These are phyloP conservation scores for Pterocles orientalis DNA, from an alignment of 2,113 vertebrate genomes.

Conservation along the genomic window DNA sequence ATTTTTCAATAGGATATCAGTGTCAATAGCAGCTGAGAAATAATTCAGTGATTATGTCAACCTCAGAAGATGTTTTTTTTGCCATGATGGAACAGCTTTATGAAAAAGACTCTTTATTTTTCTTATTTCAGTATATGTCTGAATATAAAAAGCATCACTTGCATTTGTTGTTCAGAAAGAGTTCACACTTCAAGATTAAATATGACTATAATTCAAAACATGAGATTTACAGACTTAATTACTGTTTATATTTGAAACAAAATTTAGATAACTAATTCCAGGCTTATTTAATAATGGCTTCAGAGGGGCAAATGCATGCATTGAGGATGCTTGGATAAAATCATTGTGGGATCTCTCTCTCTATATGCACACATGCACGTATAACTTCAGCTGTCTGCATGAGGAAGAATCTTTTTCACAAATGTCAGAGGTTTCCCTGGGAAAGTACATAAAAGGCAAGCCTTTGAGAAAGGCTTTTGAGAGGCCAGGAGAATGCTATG, in stretches of 20 bases:
- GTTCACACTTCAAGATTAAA: constrained; percentile 20
- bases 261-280: not conserved
- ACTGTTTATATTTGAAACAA: not conserved
- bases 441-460: not conserved
- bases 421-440: not conserved
- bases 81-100: not conserved
- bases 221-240: not conserved
- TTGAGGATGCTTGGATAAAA: not conserved
- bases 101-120: not conserved
- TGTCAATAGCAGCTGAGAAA: constrained; percentile 8
- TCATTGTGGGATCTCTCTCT: not conserved
- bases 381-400: not conserved
- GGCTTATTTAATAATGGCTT: not conserved
- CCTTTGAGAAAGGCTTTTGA: not conserved
- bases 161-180: not conserved
- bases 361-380: not conserved
- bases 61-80: not conserved
- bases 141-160: not conserved
- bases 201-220: not conserved
- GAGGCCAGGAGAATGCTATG: not conserved
- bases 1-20: not conserved
- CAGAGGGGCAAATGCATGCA: not conserved
- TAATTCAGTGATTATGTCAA: not conserved
- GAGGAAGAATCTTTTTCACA: not conserved
- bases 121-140: not conserved